phyloP scores from a whole-genome alignment of 2,888 invertebrate species.

The Lingula anatina region DNA sequence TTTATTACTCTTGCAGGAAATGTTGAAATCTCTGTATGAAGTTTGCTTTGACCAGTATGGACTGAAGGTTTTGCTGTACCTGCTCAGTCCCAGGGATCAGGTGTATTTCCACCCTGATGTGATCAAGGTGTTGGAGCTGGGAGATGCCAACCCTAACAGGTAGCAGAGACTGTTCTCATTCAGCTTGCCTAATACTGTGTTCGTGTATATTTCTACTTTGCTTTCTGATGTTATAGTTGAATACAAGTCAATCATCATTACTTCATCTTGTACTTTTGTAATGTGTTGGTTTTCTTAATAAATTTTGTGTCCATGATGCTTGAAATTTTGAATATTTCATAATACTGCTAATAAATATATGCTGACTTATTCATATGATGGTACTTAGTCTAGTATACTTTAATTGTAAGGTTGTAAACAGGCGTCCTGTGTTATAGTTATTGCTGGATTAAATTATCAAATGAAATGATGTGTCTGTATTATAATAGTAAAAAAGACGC shows the following conservation, averaged over 20 bases:
- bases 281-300: too few species aligned
- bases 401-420: neutral
- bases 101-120: slow-evolving; percentile 78
- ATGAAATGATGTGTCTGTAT: too few species aligned
- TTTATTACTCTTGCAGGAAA: slow-evolving; percentile 53
- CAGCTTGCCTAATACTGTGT: neutral
- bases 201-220: neutral
- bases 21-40: slow-evolving; percentile 64
- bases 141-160: slow-evolving; percentile 66
- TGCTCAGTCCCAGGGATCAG: slow-evolving; percentile 76
- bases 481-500: slow-evolving; percentile 51
- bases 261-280: too few species aligned
- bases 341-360: too few species aligned
- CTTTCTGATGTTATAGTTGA: too few species aligned
- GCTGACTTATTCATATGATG: too few species aligned
- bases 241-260: too few species aligned
- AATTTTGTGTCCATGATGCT: too few species aligned
- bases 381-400: neutral
- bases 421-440: too few species aligned
- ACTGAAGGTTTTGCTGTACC: slow-evolving; percentile 78
- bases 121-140: slow-evolving; percentile 68
- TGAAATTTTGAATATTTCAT: too few species aligned
- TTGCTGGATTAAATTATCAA: too few species aligned
- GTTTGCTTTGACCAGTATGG: slow-evolving; percentile 76
- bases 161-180: too few species aligned